phyloP scores from a whole-genome alignment of 2,797 vertebrate species.

The Sebastes paucispinis region DNA sequence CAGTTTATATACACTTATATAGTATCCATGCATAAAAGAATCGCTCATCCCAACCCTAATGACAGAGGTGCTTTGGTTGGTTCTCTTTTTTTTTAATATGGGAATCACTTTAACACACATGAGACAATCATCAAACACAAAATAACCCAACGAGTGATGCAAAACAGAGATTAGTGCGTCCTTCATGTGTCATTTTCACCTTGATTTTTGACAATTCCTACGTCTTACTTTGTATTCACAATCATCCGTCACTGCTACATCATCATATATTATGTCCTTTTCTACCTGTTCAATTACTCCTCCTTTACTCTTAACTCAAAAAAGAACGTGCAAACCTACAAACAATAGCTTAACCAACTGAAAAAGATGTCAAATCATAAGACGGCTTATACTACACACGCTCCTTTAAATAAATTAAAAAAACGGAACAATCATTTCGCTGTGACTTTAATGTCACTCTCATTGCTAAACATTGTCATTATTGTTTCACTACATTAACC shows the following conservation, averaged over 20 bases:
- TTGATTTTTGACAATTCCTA: background rate
- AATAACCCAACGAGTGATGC: conserved; percentile 41
- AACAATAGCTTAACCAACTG: conserved; percentile 67
- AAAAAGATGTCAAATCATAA: conserved; percentile 44
- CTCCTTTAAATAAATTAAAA: conserved; percentile 24
- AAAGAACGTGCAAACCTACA: conserved; percentile 71
- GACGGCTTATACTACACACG: conserved; percentile 43
- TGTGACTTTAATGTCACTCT: conserved; percentile 74
- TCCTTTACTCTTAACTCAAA: conserved; percentile 8
- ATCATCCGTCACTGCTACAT: background rate
- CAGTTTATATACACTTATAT: conserved; percentile 83
- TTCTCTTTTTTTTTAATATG: conserved; percentile 75
- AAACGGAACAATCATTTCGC: conserved; percentile 87
- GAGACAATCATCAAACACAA: conserved; percentile 73
- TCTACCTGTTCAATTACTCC: background rate
- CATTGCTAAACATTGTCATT: conserved; percentile 81
- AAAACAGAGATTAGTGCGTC: conserved; percentile 42
- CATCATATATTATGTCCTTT: background rate
- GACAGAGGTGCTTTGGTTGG: conserved; percentile 71
- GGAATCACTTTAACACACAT: conserved; percentile 80
- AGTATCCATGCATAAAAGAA: conserved; percentile 86
- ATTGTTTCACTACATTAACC: conserved; percentile 90
- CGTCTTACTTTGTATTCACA: background rate
- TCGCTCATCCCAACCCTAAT: conserved; percentile 69
- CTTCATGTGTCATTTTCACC: conserved; percentile 17